phyloP scores from a whole-genome alignment of 2,113 vertebrate species.

The Lontra canadensis region DNA sequence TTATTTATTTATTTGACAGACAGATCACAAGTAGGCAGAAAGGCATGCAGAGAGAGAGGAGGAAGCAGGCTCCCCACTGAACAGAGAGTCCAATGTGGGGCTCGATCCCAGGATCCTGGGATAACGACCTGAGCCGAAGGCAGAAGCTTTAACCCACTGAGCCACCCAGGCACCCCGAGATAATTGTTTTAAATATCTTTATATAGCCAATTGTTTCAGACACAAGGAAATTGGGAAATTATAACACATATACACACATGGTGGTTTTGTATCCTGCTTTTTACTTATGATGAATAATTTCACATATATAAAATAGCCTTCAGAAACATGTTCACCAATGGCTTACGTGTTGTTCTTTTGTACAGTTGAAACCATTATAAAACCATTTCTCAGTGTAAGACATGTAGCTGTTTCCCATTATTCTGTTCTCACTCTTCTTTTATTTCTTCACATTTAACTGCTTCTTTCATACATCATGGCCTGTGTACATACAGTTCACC shows the following conservation, averaged over 20 bases:
- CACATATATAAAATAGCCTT: not conserved
- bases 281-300: not conserved
- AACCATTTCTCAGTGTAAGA: not conserved
- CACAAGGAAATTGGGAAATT: not conserved
- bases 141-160: too few relatives aligned
- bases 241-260: not conserved
- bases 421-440: not conserved
- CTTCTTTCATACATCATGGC: not conserved
- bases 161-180: not conserved
- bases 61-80: too few relatives aligned
- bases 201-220: not conserved
- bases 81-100: too few relatives aligned
- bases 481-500: not conserved
- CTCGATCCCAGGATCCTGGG: too few relatives aligned
- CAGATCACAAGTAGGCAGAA: too few relatives aligned
- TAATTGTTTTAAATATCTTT: not conserved
- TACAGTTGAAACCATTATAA: not conserved
- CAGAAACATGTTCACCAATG: not conserved
- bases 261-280: not conserved
- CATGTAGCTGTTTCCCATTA: not conserved
- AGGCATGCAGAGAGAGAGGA: too few relatives aligned
- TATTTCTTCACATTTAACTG: not conserved
- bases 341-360: not conserved
- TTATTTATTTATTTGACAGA: too few relatives aligned
- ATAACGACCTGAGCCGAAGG: too few relatives aligned